phyloP scores from a whole-genome alignment of 2,113 vertebrate species.

The Vulpes ferrilata region DNA sequence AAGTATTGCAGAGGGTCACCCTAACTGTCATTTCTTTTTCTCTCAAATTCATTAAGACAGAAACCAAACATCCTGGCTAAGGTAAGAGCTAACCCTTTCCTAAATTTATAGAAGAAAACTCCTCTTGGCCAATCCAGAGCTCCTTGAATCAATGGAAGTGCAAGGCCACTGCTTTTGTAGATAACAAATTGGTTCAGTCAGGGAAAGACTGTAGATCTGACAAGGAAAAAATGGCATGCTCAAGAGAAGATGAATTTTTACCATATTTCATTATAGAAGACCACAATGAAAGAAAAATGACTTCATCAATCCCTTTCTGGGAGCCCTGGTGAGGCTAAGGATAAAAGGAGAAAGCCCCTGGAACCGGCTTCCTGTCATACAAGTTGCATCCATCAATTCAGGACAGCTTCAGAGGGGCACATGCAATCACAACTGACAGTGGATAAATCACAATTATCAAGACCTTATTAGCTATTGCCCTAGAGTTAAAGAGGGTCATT shows the following conservation, averaged over 20 bases:
- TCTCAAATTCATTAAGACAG: constrained; percentile 50
- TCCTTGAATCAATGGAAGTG: constrained; percentile 38
- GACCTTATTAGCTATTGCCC: constrained; percentile 71
- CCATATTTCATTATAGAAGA: constrained; percentile 70
- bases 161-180: constrained; percentile 56
- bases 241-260: constrained; percentile 75
- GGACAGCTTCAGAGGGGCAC: constrained; percentile 15
- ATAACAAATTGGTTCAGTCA: constrained; percentile 69
- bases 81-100: not conserved
- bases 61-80: constrained; percentile 25
- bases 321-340: constrained; percentile 27
- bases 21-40: constrained; percentile 36
- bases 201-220: constrained; percentile 59
- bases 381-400: constrained; percentile 46
- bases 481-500: constrained; percentile 65
- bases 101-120: constrained; percentile 45
- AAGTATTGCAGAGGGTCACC: not conserved
- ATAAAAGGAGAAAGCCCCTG: constrained; percentile 27
- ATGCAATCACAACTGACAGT: not conserved
- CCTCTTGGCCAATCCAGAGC: not conserved
- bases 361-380: not conserved
- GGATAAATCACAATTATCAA: constrained; percentile 71
- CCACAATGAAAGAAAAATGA: constrained; percentile 74
- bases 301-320: constrained; percentile 57
- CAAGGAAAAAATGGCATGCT: constrained; percentile 63